Base-by-base conservation (phyloP, 1,140 invertebrate genomes). In the Cryptotermes secundus region DNA sequence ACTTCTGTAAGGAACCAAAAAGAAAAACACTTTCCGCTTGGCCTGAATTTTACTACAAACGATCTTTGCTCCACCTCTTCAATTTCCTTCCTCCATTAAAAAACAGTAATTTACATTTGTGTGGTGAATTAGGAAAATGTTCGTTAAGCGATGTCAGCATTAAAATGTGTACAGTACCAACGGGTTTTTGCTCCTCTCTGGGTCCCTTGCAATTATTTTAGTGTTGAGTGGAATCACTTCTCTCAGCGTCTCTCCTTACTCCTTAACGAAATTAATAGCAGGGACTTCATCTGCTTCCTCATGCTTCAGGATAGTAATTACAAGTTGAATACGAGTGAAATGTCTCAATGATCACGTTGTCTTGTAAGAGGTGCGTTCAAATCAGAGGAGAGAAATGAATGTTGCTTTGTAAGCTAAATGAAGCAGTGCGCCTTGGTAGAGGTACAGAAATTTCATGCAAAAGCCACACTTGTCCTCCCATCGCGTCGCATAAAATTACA, bases 251-350 rank as follows among this genome's bases (percentile, higher is more conserved):
- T 49, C 45, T 22, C 31, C 59, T n/a, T 26, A 72, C 26, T 72
- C 59, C 59, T 72, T 72, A 72, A 72, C 59, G 59, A 72, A 72
- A 72, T 72, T 72, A 72, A 72, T 72, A 72, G 59, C 59, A 72
- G 9, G 6, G 59, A 72, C 59, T 72, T 72, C 59, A 72, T 72
- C 59, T 31, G n/a, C 45, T 49, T 19, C 14, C 45, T 49, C 3
- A 14, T 22, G 45, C 19, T 19, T 22, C 45, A 31, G 26, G n/a
- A 31, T 72, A 31, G 59, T 72, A 72, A 72, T 72, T 72, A 72
- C 59, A 72, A 31, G 59, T n/a, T n/a, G 59, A 72, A 72, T 72
- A 31, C 26, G 59, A 72, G 26, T n/a, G 59, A 72, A 72, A 72
- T 72, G n/a, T 31, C 59, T 31, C 59, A 31, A 72, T 72, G 26